Percentiles rank a stretch among this genome's conserved stretches.
phyloP scores from a whole-genome alignment of 1,140 invertebrate genomes.

The Hypsibius dujardini region DNA sequence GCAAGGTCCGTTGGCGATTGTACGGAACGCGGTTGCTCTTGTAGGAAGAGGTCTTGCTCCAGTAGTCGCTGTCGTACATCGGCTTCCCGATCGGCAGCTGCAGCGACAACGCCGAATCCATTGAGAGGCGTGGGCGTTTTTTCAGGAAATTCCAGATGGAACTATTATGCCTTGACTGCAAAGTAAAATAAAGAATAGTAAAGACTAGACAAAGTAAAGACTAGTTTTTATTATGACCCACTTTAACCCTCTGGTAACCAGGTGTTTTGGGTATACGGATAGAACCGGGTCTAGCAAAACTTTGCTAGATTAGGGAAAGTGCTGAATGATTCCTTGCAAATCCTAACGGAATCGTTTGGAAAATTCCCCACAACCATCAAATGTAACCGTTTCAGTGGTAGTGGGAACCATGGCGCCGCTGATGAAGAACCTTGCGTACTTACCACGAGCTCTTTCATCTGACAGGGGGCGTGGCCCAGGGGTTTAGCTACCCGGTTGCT shows the following conservation, averaged over 20 bases:
- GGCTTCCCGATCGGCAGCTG: neutral
- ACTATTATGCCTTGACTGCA: neutral
- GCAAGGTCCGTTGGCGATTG: too few relatives aligned
- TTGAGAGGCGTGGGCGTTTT: neutral
- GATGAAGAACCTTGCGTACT: too few relatives aligned
- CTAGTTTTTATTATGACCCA: neutral
- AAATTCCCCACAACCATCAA: too few relatives aligned
- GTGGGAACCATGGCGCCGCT: too few relatives aligned
- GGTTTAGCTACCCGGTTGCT: too few relatives aligned
- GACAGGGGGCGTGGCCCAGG: too few relatives aligned
- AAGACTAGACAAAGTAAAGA: neutral
- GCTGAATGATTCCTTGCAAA: too few relatives aligned
- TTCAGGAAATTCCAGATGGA: constrained; percentile 6
- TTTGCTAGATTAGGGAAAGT: too few relatives aligned
- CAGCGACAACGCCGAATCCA: neutral
- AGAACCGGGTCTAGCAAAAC: neutral
- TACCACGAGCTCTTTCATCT: too few relatives aligned
- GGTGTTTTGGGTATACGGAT: too few relatives aligned
- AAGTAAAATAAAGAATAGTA: neutral
- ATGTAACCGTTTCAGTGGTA: neutral
- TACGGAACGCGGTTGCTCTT: neutral
- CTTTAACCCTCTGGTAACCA: too few relatives aligned
- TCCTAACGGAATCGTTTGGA: too few relatives aligned
- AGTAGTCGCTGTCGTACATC: neutral
- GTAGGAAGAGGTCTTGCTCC: constrained; percentile 3